A percentile compares a stretch with the other conserved stretches of the same genome.
Evolutionary conservation across 2,888 invertebrate species (phyloP).

Genomic region (Synergus itoensis): DNA sequence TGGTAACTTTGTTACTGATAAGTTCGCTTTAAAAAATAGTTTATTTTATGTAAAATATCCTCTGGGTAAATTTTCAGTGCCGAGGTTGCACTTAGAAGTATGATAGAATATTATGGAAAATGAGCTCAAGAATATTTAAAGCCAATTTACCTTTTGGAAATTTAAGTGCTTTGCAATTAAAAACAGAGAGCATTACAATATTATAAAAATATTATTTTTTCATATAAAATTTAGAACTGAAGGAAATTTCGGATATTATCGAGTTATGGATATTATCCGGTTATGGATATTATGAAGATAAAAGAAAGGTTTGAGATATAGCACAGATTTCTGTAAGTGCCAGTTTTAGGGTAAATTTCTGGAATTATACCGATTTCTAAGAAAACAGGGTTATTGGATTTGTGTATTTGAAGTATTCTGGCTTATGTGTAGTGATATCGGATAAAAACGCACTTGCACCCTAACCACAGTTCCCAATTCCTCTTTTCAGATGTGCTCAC

Average conservation of each 20-base stretch:
- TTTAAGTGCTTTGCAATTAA: too few relatives aligned
- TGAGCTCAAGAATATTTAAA: too few relatives aligned
- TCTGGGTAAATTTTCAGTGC: neutral
- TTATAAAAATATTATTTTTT: too few relatives aligned
- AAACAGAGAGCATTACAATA: too few relatives aligned
- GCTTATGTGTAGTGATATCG: conserved; percentile 4
- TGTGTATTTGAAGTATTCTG: conserved; percentile 12
- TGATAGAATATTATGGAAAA: too few relatives aligned
- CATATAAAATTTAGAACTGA: too few relatives aligned
- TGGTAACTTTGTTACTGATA: neutral
- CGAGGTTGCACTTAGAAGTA: neutral
- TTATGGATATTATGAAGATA: neutral
- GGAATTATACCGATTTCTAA: neutral
- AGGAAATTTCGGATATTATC: too few relatives aligned
- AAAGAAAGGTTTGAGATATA: neutral
- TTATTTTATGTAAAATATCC: neutral
- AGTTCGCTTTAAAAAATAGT: neutral
- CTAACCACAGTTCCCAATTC: conserved; percentile 10
- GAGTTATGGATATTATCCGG: too few relatives aligned
- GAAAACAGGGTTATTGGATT: conserved; percentile 7
- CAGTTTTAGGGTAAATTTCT: neutral
- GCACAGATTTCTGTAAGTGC: neutral
- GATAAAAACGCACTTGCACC: conserved; percentile 17
- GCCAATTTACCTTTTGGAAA: too few relatives aligned
- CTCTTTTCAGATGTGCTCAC: conserved; percentile 12